Evolutionary conservation across 2,113 vertebrate genomes (phyloP).

Genomic region (Bungarus multicinctus): DNA sequence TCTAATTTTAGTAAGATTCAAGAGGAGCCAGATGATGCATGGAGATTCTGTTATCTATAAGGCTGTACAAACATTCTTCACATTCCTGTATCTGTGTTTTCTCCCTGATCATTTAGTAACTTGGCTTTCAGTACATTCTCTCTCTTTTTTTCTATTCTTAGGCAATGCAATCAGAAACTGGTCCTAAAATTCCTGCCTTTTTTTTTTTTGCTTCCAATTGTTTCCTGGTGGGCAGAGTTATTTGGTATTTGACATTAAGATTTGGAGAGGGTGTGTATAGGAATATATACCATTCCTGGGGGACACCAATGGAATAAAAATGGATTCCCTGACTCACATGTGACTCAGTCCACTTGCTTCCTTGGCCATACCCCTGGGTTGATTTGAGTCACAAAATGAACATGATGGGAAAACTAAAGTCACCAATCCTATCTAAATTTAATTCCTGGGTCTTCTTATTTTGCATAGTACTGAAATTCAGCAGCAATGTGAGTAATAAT

Average conservation of each 20-base stretch:
- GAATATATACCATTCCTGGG: conserved; percentile 15
- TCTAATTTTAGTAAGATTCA: neutral
- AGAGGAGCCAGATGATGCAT: neutral
- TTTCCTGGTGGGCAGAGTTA: conserved; percentile 27
- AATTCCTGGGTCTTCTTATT: conserved; percentile 3
- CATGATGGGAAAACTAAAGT: conserved; percentile 1
- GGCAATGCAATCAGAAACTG: neutral
- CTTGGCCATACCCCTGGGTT: neutral
- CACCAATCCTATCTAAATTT: conserved; percentile 1
- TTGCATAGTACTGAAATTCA: neutral
- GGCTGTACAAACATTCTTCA: neutral
- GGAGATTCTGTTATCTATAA: neutral
- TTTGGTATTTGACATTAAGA: conserved; percentile 30
- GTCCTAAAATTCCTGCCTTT: neutral
- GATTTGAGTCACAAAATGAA: conserved; percentile 14
- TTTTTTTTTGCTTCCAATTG: conserved; percentile 3
- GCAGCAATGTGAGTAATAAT: neutral
- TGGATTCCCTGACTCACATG: conserved; percentile 7
- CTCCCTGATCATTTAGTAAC: neutral
- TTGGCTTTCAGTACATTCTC: neutral
- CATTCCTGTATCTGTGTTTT: neutral
- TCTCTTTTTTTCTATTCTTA: neutral
- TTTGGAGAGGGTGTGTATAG: conserved; percentile 1
- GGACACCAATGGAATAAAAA: conserved; percentile 21
- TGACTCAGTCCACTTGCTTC: conserved; percentile 21